Conservation (phyloP, 2,888 invertebrate species). For the Drosophila neonasuta region DNA sequence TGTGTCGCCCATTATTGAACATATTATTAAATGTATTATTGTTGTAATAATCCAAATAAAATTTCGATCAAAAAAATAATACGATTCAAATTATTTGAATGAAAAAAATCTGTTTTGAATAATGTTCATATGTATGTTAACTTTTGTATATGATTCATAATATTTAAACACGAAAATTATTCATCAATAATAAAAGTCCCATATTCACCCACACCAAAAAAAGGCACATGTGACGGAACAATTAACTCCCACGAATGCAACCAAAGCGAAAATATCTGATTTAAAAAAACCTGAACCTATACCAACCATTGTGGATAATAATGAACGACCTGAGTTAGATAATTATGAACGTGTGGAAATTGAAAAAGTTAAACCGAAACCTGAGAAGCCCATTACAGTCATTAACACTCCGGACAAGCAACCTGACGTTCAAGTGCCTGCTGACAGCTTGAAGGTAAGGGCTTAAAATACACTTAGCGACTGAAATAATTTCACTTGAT, state of each 20-base stretch:
- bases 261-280: conserved; percentile 69
- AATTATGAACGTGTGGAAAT: conserved; percentile 84
- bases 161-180: background rate
- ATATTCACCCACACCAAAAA: conserved; percentile 21
- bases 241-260: conserved; percentile 79
- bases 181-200: background rate
- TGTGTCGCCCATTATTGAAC: too few relatives aligned
- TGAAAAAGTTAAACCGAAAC: conserved; percentile 80
- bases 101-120: background rate
- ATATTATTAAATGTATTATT: too few relatives aligned
- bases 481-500: background rate
- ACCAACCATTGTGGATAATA: conserved; percentile 86
- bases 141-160: background rate
- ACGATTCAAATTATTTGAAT: background rate
- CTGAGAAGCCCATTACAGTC: conserved; percentile 51
- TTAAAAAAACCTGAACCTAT: conserved; percentile 84
- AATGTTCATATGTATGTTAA: background rate
- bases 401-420: conserved; percentile 51
- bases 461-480: background rate
- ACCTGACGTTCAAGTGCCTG: conserved; percentile 53
- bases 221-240: conserved; percentile 66
- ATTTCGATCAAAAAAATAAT: background rate
- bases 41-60: background rate
- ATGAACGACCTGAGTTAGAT: conserved; percentile 88
- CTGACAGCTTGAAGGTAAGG: conserved; percentile 66